Evolutionary conservation across 2,797 vertebrate genomes (phyloP), one percentile per base, ranked within the genome.

Genomic region (Sylvia borin): DNA sequence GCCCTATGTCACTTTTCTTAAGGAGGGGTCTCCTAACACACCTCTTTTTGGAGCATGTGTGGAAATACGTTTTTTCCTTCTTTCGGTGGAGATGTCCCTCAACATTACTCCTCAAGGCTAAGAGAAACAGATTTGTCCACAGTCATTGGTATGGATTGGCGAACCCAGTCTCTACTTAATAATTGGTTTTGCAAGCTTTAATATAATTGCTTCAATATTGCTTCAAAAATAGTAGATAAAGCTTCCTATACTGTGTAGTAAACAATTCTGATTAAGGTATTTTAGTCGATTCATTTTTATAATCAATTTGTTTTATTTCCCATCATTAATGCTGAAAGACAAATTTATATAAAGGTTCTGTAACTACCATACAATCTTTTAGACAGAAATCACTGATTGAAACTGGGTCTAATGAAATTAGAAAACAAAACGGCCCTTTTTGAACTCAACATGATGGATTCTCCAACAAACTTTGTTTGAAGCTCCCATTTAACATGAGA

Each of bases 361-460:
- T 26, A 36, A 36, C 17, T 32, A 16, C 4, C 27, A 22, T 43
- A 36, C 0, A 3, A 57, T 32, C 14, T 16, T 50, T 50, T 42
- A 58, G 21, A 32, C 6, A 43, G 38, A 66, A 58, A 43, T 7
- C 5, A 58, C 6, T 58, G 14, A 21, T 42, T 22, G 26, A 51
- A 85, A 32, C 14, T 43, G 9, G 6, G 5, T 32, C 14, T 58
- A 36, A 38, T 27, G 10, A 58, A 31, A 58, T 32, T 18, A 58
- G 36, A 66, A 58, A 36, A 6, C 14, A 32, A 42, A 65, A 17
- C 6, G 8, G 5, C 11, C 10, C 21, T 21, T 43, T 66, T 10
- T 36, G 21, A 6, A 16, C 36, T 66, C 1, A 0, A 36, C 1
- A 7, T 14, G 10, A 43, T 18, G 14, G 4, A 10, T 32, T 66